phyloP scores from a whole-genome alignment of 2,888 invertebrate genomes.

The Cerceris ruficornis region DNA sequence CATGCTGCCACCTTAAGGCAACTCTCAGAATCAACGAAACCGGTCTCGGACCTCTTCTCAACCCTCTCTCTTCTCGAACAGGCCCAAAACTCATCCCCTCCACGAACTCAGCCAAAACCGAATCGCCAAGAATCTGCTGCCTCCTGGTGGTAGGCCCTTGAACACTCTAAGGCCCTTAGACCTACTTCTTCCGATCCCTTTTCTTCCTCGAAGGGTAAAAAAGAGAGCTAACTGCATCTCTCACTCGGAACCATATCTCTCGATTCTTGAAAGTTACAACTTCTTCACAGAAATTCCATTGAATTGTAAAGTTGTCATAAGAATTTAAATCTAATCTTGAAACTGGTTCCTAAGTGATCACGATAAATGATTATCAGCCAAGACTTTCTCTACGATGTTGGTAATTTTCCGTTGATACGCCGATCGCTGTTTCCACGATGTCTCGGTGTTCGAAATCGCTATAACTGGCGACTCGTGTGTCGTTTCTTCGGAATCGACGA shows the following conservation, averaged over 20 bases:
- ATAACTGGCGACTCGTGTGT: background rate
- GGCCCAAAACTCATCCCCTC: constrained; percentile 55
- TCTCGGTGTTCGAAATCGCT: background rate
- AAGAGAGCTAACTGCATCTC: background rate
- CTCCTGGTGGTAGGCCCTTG: constrained; percentile 66
- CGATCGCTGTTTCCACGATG: background rate
- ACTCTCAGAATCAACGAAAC: constrained; percentile 35
- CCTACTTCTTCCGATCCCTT: constrained; percentile 22
- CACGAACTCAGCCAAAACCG: constrained; percentile 14
- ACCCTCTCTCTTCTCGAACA: background rate
- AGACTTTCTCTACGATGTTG: constrained; percentile 49
- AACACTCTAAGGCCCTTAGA: constrained; percentile 61
- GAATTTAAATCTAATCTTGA: constrained; percentile 44
- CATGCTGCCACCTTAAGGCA: constrained; percentile 67
- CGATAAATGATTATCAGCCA: constrained; percentile 42
- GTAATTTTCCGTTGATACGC: constrained; percentile 55
- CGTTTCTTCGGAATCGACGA: background rate
- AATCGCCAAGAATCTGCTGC: constrained; percentile 71
- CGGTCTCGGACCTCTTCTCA: constrained; percentile 39
- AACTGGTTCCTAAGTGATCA: constrained; percentile 10
- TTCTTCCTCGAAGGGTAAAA: constrained; percentile 33
- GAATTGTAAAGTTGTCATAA: constrained; percentile 30
- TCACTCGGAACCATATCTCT: background rate
- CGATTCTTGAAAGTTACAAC: background rate
- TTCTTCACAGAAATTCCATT: background rate